Percentiles rank a stretch among this genome's conserved stretches.
Evolutionary conservation across 2,888 invertebrate genomes (phyloP).

Genomic region (Onchidella celtica): DNA sequence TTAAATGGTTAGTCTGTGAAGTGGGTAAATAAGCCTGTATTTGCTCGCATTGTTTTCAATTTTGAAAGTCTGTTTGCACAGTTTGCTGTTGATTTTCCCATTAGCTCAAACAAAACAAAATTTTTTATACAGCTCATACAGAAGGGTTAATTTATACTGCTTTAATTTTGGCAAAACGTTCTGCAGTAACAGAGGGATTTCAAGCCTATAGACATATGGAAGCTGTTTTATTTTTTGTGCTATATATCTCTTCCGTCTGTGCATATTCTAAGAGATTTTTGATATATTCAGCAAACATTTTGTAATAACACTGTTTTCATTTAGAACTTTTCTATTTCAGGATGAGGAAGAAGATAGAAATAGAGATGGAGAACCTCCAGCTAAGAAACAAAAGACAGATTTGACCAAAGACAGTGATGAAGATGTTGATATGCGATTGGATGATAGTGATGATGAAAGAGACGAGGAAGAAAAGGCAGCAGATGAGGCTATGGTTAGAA

Average conservation of each 20-base stretch:
- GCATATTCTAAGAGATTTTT: too few relatives aligned
- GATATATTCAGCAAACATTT: too few relatives aligned
- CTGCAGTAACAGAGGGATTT: too few relatives aligned
- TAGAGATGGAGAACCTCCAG: slow-evolving; percentile 18
- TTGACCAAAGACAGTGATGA: slow-evolving; percentile 7
- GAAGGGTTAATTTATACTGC: too few relatives aligned
- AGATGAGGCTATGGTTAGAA: slow-evolving; percentile 52
- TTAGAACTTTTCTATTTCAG: slow-evolving; percentile 21
- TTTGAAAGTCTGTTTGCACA: background rate
- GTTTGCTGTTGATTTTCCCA: background rate
- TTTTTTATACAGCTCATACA: too few relatives aligned
- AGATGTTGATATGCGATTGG: slow-evolving; percentile 78
- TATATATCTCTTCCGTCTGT: too few relatives aligned
- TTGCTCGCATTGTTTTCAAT: background rate
- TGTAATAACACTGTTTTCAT: too few relatives aligned
- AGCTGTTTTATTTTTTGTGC: too few relatives aligned
- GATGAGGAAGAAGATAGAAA: slow-evolving; percentile 55
- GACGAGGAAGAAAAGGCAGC: slow-evolving; percentile 66
- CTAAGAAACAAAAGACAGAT: slow-evolving; percentile 26
- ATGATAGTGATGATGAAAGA: slow-evolving; percentile 81
- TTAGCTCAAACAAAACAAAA: too few relatives aligned
- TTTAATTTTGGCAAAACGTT: too few relatives aligned
- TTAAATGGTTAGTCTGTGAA: background rate
- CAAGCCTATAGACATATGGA: too few relatives aligned
- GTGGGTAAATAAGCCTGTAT: background rate